Percentiles rank a stretch among this genome's conserved stretches.
Evolutionary conservation across 35 echinoderm and acorn worm species (phyloP).

Genomic region (Apostichopus californicus): DNA sequence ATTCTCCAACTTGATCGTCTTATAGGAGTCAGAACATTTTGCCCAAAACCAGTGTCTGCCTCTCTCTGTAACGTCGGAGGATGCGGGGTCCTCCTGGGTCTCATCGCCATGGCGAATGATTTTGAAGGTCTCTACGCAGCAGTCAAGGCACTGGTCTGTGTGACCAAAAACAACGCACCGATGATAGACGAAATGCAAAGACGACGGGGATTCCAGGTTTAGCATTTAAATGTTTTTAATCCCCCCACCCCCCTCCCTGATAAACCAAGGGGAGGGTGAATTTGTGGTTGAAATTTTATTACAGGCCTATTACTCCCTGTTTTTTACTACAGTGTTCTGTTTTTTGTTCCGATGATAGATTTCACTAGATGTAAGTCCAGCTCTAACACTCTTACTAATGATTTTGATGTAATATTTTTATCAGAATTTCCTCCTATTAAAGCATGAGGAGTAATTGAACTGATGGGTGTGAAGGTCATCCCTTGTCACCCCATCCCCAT

Average conservation of each 20-base stretch:
- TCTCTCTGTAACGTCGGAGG: slow-evolving; percentile 92
- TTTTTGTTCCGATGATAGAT: no score
- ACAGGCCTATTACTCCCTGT: no score
- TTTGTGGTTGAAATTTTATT: background rate
- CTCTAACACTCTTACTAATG: no score
- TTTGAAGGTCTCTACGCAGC: slow-evolving; percentile 97
- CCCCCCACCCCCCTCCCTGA: no score
- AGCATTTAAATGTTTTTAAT: background rate
- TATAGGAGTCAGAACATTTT: slow-evolving; percentile 93
- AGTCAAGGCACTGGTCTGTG: slow-evolving; percentile 96
- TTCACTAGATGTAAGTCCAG: no score
- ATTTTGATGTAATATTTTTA: no score
- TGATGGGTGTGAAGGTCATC: no score
- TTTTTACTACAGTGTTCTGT: no score
- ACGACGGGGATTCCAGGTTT: slow-evolving; percentile 89
- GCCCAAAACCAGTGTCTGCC: slow-evolving; percentile 93
- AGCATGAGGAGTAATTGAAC: no score
- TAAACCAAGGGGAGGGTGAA: no score
- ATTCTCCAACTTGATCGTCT: background rate
- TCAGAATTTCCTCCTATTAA: no score
- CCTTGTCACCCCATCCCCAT: no score
- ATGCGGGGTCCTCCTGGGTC: slow-evolving; percentile 80
- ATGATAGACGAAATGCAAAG: slow-evolving; percentile 94
- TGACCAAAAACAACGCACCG: slow-evolving; percentile 95
- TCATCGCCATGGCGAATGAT: slow-evolving; percentile 98